A percentile compares a stretch with the other conserved stretches of the same genome.
Conservation (phyloP, 2,888 invertebrate genomes). For the Cheilosia urbana region DNA sequence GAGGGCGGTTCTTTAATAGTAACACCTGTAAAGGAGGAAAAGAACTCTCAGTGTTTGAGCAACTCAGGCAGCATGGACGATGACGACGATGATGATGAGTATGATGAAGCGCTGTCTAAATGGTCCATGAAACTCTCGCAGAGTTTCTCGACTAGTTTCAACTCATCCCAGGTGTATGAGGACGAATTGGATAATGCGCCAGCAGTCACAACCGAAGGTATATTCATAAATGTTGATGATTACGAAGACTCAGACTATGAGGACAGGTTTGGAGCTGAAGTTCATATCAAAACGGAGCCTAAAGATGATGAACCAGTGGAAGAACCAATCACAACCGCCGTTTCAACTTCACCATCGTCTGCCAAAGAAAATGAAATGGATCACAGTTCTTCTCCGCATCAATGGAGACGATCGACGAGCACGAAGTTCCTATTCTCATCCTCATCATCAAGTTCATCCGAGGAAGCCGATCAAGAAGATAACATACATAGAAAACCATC, state of each 20-base stretch:
- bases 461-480: conserved; percentile 9
- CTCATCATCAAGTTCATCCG: conserved; percentile 26
- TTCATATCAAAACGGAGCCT: not conserved
- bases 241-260: conserved; percentile 45
- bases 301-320: not conserved
- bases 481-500: not conserved
- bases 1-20: conserved; percentile 15
- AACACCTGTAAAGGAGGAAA: conserved; percentile 14
- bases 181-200: conserved; percentile 64
- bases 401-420: not conserved
- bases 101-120: conserved; percentile 79
- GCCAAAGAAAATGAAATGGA: not conserved
- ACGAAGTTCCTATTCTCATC: not conserved
- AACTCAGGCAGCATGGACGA: not conserved
- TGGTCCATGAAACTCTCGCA: conserved; percentile 80
- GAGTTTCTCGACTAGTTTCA: conserved; percentile 72
- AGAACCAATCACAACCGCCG: not conserved
- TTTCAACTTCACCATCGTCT: not conserved
- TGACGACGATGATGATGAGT: conserved; percentile 78
- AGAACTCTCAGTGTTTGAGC: not conserved
- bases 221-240: conserved; percentile 34
- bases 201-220: conserved; percentile 21
- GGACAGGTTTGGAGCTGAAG: not conserved
- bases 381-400: not conserved
- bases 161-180: conserved; percentile 79